Percentiles rank a stretch among this genome's conserved stretches.
These are phyloP conservation scores for Gracilinanus agilis DNA, from an alignment of 2,113 vertebrate genomes.

Conservation along the genomic window DNA sequence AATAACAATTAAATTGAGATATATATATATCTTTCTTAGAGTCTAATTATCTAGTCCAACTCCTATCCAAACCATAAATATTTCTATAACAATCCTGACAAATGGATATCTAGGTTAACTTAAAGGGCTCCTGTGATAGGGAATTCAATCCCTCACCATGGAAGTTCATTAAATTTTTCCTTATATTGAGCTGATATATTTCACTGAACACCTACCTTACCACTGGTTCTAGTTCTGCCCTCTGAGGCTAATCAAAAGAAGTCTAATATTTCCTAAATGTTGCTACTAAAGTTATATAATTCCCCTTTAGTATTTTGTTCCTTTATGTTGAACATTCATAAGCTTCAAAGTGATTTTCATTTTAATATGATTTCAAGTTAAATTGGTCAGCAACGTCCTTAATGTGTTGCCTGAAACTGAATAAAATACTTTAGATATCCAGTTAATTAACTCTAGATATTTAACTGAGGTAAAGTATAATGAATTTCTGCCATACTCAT, in stretches of 20 bases:
- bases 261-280: neutral
- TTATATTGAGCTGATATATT: neutral
- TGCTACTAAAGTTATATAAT: neutral
- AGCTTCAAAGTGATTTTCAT: neutral
- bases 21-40: conserved; percentile 21
- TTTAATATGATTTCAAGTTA: neutral
- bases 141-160: neutral
- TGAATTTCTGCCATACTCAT: neutral
- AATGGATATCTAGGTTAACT: neutral
- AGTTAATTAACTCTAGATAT: no score
- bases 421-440: neutral
- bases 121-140: neutral
- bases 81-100: neutral
- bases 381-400: neutral
- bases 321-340: neutral
- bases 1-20: conserved; percentile 42
- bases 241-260: neutral
- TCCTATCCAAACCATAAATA: neutral
- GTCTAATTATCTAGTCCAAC: neutral
- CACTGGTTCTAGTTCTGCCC: neutral
- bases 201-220: neutral
- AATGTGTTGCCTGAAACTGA: neutral
- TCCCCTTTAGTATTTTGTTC: neutral
- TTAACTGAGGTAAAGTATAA: neutral
- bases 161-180: neutral